Base-by-base conservation (phyloP, 2,113 vertebrate species). In the Chionodraco myersi region DNA sequence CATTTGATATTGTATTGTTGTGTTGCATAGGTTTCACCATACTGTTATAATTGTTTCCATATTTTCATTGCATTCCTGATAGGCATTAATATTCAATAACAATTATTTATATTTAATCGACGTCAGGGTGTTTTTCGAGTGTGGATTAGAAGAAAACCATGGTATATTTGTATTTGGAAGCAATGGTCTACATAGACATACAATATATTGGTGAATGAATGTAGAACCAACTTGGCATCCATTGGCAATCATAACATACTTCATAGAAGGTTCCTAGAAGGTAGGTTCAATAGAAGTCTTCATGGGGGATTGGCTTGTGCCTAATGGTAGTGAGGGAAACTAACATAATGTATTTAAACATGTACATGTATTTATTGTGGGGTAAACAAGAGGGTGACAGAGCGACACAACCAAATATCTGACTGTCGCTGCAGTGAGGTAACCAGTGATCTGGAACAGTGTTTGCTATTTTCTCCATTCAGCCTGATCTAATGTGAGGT, bases 391-490 rank as follows among this genome's bases (percentile, higher is more conserved):
- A 14, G n/a, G 62, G 4, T 4, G 9, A 45, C 5, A 13, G 13
- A 63, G 60, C 4, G 9, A 5, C 12, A 6, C 14, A 26, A 18
- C 26, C 18, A 53, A 51, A 45, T 49, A 41, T 69, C 6, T 67
- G 45, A 44, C 5, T 67, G 47, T 34, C 60, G 61, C 26, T n/a
- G 1, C 34, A 26, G 44, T 63, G 18, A 30, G 53, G 47, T 66
- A 71, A 64, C 21, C 70, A 59, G 26, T 49, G 59, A 61, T 52
- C 41, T 72, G 61, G 73, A 80, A 80, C 49, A 75, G 64, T 77
- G 77, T 67, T 63, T 57, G 21, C 66, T 30, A 73, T 83, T 85
- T 83, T 70, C 79, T 85, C 74, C 73, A 18, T 60, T 72, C 56
- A 71, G 66, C 71, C 66, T 76, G 57, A 75, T 72, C 52, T 79